A percentile compares a stretch with the other conserved stretches of the same genome.
Evolutionary conservation across 2,797 vertebrate species (phyloP).

Genomic region (Pelochelys cantorii): DNA sequence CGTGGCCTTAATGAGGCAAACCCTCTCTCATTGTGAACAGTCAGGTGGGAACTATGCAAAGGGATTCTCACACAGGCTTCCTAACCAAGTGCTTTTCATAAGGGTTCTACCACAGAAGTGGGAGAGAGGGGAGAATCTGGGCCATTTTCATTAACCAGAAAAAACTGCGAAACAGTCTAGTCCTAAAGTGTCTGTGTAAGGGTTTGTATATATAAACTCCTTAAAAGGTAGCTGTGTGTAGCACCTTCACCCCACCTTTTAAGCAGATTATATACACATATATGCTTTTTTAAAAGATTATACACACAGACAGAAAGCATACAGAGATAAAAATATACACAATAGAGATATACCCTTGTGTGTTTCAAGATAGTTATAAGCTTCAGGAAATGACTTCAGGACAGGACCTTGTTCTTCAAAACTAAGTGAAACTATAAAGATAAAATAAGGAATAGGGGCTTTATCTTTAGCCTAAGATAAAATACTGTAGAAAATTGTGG

Average conservation of each 20-base stretch:
- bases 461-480: slow-evolving; percentile 11
- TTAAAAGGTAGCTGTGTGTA: slow-evolving; percentile 37
- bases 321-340: slow-evolving; percentile 21
- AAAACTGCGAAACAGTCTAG: slow-evolving; percentile 56
- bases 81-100: neutral
- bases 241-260: neutral
- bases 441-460: slow-evolving; percentile 31
- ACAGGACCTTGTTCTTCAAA: neutral
- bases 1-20: neutral
- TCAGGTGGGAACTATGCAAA: neutral
- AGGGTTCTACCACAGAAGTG: neutral
- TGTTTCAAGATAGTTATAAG: slow-evolving; percentile 48
- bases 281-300: neutral
- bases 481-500: neutral
- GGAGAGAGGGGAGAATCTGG: neutral
- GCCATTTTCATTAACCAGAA: slow-evolving; percentile 27
- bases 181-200: neutral
- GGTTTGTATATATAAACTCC: slow-evolving; percentile 14
- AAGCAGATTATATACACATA: slow-evolving; percentile 31
- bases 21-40: neutral
- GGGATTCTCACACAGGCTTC: slow-evolving; percentile 23
- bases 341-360: slow-evolving; percentile 25
- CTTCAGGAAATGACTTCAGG: slow-evolving; percentile 66
- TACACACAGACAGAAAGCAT: slow-evolving; percentile 6
- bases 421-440: slow-evolving; percentile 40